A percentile compares a stretch with the other conserved stretches of the same genome.
phyloP scores from a whole-genome alignment of 2,797 vertebrate genomes.

The Betta splendens region DNA sequence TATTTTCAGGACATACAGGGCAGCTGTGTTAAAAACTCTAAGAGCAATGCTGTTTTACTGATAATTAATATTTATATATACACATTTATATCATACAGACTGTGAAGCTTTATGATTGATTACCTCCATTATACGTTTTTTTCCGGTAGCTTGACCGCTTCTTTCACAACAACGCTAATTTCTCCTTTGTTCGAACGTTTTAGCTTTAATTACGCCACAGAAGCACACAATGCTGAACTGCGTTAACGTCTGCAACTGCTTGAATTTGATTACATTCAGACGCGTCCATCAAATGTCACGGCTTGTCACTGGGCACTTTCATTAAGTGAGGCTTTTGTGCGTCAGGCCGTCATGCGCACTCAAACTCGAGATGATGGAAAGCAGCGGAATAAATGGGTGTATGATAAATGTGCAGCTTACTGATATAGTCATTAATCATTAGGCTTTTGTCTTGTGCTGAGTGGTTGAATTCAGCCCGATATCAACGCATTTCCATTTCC shows the following conservation, averaged over 20 bases:
- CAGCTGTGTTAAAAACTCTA: background rate
- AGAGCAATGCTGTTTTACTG: background rate
- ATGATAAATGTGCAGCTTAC: constrained; percentile 52
- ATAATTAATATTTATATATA: background rate
- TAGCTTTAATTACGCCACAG: constrained; percentile 60
- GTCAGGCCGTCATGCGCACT: constrained; percentile 70
- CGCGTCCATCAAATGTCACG: constrained; percentile 57
- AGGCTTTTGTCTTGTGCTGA: constrained; percentile 8
- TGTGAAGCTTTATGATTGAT: constrained; percentile 17
- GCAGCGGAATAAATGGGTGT: constrained; percentile 55
- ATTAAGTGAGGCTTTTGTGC: constrained; percentile 55
- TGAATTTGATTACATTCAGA: constrained; percentile 66
- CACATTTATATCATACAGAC: constrained; percentile 17
- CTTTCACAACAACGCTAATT: constrained; percentile 37
- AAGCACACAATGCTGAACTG: constrained; percentile 45
- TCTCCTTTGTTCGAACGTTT: constrained; percentile 43
- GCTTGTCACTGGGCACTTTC: constrained; percentile 41
- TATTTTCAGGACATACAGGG: background rate
- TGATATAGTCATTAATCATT: constrained; percentile 45
- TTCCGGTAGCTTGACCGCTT: constrained; percentile 45
- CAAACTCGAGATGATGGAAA: constrained; percentile 68
- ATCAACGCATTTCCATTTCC: constrained; percentile 17
- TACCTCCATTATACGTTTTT: constrained; percentile 30
- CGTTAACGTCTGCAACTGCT: constrained; percentile 54
- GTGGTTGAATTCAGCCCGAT: constrained; percentile 10